phyloP scores from a whole-genome alignment of 1,140 invertebrate species.

The Brachionus sp. region DNA sequence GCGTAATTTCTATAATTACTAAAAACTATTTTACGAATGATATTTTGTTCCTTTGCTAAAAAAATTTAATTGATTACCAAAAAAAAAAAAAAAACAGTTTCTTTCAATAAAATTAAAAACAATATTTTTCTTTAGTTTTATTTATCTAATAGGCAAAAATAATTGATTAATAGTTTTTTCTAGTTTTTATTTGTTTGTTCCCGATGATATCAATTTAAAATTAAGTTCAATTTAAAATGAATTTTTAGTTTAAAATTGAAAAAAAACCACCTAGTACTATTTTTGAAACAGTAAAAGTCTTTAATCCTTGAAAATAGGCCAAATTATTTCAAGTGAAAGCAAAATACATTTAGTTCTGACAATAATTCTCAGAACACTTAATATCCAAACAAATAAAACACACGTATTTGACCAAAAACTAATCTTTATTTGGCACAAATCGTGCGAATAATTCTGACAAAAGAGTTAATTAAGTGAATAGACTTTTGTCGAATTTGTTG shows the following conservation, averaged over 20 bases:
- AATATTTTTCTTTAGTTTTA: not conserved
- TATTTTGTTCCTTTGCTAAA: not conserved
- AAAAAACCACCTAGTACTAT: not conserved
- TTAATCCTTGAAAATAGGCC: not conserved
- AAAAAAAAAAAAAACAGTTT: not conserved
- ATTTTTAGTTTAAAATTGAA: not conserved
- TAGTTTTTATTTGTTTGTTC: too few species aligned
- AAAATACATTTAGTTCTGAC: not conserved
- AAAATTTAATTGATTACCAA: not conserved
- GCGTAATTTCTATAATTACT: not conserved
- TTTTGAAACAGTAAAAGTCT: not conserved
- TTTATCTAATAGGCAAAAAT: too few species aligned
- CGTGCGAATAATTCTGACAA: not conserved
- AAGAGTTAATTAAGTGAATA: not conserved
- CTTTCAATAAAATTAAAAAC: not conserved
- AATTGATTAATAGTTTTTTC: too few species aligned
- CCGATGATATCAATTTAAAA: too few species aligned
- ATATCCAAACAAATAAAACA: not conserved
- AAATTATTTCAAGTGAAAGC: not conserved
- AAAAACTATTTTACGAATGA: not conserved
- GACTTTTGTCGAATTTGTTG: not conserved
- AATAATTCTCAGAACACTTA: not conserved
- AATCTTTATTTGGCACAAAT: not conserved
- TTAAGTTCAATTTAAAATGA: not conserved
- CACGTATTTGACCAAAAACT: not conserved